These are phyloP conservation scores for Drosophila fungiperda DNA, from an alignment of 2,888 invertebrate species.

Conservation along the genomic window DNA sequence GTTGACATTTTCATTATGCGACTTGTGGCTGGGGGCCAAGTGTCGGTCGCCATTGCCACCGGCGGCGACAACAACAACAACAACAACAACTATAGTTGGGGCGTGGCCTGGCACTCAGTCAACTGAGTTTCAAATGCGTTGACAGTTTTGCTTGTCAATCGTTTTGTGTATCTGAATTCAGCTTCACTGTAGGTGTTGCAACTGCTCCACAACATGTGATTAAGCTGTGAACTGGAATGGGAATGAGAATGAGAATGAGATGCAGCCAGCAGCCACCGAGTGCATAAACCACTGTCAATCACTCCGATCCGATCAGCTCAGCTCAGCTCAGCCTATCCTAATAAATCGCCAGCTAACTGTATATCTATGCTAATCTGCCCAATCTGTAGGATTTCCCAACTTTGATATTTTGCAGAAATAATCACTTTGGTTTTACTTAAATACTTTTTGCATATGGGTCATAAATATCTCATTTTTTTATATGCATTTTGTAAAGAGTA, in stretches of 20 bases:
- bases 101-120: conserved; percentile 64
- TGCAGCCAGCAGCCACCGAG: conserved; percentile 11
- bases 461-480: neutral
- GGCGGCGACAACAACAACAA: conserved; percentile 48
- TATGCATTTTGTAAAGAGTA: neutral
- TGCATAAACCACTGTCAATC: conserved; percentile 41
- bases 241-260: conserved; percentile 16
- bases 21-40: conserved; percentile 62
- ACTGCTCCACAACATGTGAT: conserved; percentile 52
- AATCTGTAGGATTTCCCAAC: neutral
- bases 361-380: neutral
- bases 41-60: conserved; percentile 68
- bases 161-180: conserved; percentile 59
- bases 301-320: neutral
- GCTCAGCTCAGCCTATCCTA: conserved; percentile 9
- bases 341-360: neutral
- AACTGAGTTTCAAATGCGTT: conserved; percentile 72
- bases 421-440: neutral
- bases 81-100: conserved; percentile 24
- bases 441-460: neutral
- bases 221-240: conserved; percentile 60
- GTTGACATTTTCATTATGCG: conserved; percentile 77
- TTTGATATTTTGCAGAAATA: neutral
- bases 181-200: conserved; percentile 56
- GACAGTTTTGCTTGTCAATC: conserved; percentile 74